A percentile compares a stretch with the other conserved stretches of the same genome.
phyloP scores from a whole-genome alignment of 2,888 invertebrate species.

The Tenodera sinensis region DNA sequence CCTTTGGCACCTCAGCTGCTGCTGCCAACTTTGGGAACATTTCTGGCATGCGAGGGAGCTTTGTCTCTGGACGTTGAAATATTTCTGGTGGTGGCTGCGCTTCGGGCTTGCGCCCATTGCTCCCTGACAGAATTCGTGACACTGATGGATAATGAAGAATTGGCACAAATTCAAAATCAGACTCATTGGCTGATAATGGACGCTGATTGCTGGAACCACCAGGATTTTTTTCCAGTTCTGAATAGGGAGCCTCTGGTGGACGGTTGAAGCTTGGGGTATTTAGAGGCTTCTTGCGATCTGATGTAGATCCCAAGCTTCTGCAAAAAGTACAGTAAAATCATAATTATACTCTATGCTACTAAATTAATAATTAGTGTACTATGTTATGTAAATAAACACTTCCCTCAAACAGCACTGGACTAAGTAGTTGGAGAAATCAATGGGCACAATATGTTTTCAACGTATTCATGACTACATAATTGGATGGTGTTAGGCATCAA shows the following conservation, averaged over 20 bases:
- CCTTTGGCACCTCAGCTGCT: conserved; percentile 11
- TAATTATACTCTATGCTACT: background rate
- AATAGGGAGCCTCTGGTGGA: conserved; percentile 29
- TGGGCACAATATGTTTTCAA: too few relatives aligned
- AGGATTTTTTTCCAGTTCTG: conserved; percentile 25
- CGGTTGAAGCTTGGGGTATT: conserved; percentile 33
- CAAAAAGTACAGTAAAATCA: background rate
- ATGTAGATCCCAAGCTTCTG: conserved; percentile 14
- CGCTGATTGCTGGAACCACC: conserved; percentile 35
- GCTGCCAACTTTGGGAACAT: conserved; percentile 39
- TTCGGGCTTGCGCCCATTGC: conserved; percentile 66
- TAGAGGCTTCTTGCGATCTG: conserved; percentile 33
- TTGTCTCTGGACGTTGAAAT: conserved; percentile 37
- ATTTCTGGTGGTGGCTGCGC: conserved; percentile 18
- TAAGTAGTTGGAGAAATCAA: too few relatives aligned
- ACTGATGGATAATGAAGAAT: conserved; percentile 77
- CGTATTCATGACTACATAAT: too few relatives aligned
- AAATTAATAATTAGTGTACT: too few relatives aligned
- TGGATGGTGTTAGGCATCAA: too few relatives aligned
- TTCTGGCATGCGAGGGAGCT: conserved; percentile 59
- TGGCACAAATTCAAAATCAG: conserved; percentile 58
- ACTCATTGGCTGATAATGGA: conserved; percentile 36
- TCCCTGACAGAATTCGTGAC: conserved; percentile 78
- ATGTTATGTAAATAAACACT: too few relatives aligned
- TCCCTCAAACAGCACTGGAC: too few relatives aligned